Percentiles rank a stretch among this genome's conserved stretches.
phyloP scores from a whole-genome alignment of 2,888 invertebrate species.

The Pyrrhia umbra region DNA sequence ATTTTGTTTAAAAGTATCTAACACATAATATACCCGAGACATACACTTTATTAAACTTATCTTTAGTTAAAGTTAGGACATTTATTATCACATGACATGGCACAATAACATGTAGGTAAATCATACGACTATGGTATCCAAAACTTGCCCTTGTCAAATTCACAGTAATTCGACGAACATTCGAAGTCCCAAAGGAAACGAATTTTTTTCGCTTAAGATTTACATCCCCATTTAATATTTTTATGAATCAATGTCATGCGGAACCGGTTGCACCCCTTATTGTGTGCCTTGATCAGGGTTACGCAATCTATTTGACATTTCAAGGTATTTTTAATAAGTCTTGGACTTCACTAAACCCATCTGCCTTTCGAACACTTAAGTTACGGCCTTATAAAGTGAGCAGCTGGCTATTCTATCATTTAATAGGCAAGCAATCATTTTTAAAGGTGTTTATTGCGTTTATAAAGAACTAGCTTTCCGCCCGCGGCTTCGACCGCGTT shows the following conservation, averaged over 20 bases:
- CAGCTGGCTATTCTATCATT: slow-evolving; percentile 48
- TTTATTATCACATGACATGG: neutral
- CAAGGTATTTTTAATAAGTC: slow-evolving; percentile 27
- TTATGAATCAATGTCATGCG: slow-evolving; percentile 44
- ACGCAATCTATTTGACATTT: slow-evolving; percentile 18
- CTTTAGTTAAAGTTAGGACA: neutral
- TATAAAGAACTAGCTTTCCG: neutral
- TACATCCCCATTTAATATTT: slow-evolving; percentile 18
- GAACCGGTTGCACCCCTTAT: slow-evolving; percentile 33
- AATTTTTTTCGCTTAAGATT: slow-evolving; percentile 17
- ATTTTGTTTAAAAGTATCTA: neutral
- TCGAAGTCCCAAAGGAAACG: slow-evolving; percentile 11
- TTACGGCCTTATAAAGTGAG: slow-evolving; percentile 23
- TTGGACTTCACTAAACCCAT: slow-evolving; percentile 26
- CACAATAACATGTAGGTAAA: slow-evolving; percentile 16
- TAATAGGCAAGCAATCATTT: slow-evolving; percentile 20
- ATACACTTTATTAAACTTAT: too few relatives aligned
- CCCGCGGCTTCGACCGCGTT: too few relatives aligned
- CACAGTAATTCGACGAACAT: slow-evolving; percentile 12
- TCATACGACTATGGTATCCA: neutral
- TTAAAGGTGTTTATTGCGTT: slow-evolving; percentile 8
- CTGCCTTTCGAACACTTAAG: slow-evolving; percentile 31
- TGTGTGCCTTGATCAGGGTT: slow-evolving; percentile 25
- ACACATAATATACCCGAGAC: too few relatives aligned
- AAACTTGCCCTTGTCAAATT: slow-evolving; percentile 29